A percentile compares a stretch with the other conserved stretches of the same genome.
phyloP scores from a whole-genome alignment of 2,888 invertebrate species.

The Sphaerophoria rueppellii region DNA sequence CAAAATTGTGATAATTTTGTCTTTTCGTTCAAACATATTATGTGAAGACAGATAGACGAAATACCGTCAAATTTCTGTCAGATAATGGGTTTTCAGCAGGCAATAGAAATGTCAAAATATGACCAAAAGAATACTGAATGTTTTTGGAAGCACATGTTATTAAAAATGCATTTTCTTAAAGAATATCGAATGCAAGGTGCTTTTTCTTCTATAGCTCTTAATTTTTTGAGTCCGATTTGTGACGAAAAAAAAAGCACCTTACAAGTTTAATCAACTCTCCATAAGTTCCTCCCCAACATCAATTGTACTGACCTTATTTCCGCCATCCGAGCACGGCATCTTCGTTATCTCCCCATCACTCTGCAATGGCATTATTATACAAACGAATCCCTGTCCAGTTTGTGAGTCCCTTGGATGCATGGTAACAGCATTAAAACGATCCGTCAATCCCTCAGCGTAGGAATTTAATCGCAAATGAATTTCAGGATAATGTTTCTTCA shows the following conservation, averaged over 20 bases:
- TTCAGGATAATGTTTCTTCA: constrained; percentile 93
- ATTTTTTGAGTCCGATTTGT: neutral
- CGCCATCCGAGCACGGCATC: constrained; percentile 80
- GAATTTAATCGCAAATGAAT: constrained; percentile 91
- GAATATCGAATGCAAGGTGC: constrained; percentile 52
- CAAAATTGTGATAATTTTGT: too few species aligned
- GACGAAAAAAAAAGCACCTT: constrained; percentile 42
- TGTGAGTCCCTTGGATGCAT: constrained; percentile 92
- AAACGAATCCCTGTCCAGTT: constrained; percentile 93
- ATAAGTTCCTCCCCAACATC: constrained; percentile 79
- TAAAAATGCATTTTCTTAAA: constrained; percentile 35
- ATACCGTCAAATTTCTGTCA: too few species aligned
- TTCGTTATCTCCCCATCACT: constrained; percentile 80
- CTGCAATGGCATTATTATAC: constrained; percentile 93
- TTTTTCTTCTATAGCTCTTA: neutral
- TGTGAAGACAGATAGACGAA: too few species aligned
- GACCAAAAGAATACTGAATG: neutral
- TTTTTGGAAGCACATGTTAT: too few species aligned
- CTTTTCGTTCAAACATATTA: too few species aligned
- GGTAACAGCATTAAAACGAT: constrained; percentile 93
- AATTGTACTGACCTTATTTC: constrained; percentile 81
- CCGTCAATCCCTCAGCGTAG: constrained; percentile 90
- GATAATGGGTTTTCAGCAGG: too few species aligned
- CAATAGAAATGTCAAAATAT: constrained; percentile 21
- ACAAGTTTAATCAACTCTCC: constrained; percentile 75